Conservation (phyloP, 2,888 invertebrate genomes). For the Agriopis aurantiaria region DNA sequence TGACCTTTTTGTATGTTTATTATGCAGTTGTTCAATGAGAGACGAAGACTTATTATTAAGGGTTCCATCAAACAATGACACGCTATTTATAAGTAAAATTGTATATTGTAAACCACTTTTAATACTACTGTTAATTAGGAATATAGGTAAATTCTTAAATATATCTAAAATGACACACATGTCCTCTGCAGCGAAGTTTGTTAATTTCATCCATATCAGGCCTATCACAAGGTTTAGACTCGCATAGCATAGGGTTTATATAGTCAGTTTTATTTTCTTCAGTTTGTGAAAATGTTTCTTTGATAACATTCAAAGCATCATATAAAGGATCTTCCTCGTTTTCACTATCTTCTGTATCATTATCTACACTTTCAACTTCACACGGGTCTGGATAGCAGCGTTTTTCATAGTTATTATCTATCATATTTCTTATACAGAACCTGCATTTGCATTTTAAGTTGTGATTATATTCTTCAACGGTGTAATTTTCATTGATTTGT, state of each 20-base stretch:
- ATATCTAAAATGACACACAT: slow-evolving; percentile 14
- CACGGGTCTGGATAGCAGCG: slow-evolving; percentile 6
- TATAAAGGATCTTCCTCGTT: neutral
- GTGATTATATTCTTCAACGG: slow-evolving; percentile 6
- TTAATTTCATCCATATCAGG: slow-evolving; percentile 17
- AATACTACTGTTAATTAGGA: neutral
- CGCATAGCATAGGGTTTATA: slow-evolving; percentile 7
- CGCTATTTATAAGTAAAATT: too few relatives aligned
- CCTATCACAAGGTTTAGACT: slow-evolving; percentile 11
- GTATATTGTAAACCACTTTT: neutral
- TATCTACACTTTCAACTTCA: slow-evolving; percentile 1
- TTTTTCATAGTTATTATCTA: slow-evolving; percentile 11
- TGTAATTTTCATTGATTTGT: slow-evolving; percentile 20
- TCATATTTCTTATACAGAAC: slow-evolving; percentile 11
- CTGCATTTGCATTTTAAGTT: slow-evolving; percentile 16
- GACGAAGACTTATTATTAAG: too few relatives aligned
- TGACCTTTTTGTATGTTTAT: too few relatives aligned
- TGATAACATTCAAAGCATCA: slow-evolving; percentile 7
- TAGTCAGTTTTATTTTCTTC: neutral
- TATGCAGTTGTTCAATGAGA: too few relatives aligned
- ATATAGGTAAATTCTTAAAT: neutral
- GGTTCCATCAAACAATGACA: too few relatives aligned
- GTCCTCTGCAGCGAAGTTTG: slow-evolving; percentile 17
- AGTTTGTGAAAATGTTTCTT: neutral
- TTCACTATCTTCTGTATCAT: neutral